These are phyloP conservation scores for Nebria salina DNA, from an alignment of 2,888 invertebrate genomes.

Conservation along the genomic window DNA sequence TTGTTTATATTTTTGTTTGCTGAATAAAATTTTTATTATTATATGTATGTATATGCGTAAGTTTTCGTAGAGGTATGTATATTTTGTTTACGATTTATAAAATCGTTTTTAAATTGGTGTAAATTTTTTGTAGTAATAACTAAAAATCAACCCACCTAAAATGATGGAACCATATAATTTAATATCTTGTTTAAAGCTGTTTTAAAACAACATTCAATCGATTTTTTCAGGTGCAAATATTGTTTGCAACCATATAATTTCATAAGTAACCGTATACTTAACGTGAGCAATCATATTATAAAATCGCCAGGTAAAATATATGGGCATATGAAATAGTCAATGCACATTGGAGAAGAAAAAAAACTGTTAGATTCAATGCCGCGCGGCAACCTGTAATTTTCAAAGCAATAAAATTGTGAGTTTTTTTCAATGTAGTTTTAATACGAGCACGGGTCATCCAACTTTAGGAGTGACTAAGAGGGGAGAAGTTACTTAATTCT, in stretches of 20 bases:
- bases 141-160: neutral
- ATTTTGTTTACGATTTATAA: neutral
- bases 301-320: slow-evolving; percentile 4
- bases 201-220: neutral
- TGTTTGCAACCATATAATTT: neutral
- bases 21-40: too few relatives aligned
- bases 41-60: too few relatives aligned
- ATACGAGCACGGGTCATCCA: slow-evolving; percentile 21
- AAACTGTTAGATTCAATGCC: slow-evolving; percentile 2
- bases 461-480: neutral
- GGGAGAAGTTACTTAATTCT: slow-evolving; percentile 13
- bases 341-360: neutral
- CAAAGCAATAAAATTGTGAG: slow-evolving; percentile 20
- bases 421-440: slow-evolving; percentile 13
- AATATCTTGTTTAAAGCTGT: neutral
- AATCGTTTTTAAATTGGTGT: neutral
- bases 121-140: neutral
- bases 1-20: neutral
- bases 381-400: slow-evolving; percentile 17
- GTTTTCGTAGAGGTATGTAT: too few relatives aligned
- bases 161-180: neutral
- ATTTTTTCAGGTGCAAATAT: neutral
- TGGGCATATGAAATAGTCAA: neutral
- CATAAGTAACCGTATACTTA: neutral
- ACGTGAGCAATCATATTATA: neutral